Evolutionary conservation across 1,140 invertebrate species (phyloP).

Genomic region (Drosophila parvula): DNA sequence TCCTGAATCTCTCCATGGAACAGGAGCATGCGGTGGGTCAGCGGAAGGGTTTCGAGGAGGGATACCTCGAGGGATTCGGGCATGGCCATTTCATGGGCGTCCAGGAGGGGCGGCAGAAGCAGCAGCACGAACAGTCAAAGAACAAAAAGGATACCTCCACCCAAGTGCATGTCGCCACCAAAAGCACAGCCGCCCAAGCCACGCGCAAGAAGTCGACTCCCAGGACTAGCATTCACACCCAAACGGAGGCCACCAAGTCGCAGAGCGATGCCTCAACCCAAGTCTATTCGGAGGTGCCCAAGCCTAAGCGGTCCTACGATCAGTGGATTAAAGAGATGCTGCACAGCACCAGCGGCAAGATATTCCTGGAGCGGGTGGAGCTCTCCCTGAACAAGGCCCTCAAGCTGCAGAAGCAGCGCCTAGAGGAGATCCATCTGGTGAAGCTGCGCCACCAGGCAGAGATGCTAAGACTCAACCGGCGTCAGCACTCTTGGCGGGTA

Average conservation of each 20-base stretch:
- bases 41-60: conserved; percentile 57
- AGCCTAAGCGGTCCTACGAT: conserved; percentile 43
- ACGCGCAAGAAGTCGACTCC: neutral
- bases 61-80: conserved; percentile 62
- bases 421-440: conserved; percentile 57
- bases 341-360: conserved; percentile 60
- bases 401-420: conserved; percentile 60
- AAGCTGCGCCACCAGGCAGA: conserved; percentile 70
- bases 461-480: conserved; percentile 52
- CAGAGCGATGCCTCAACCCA: conserved; percentile 1
- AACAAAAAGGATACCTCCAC: neutral
- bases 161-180: neutral
- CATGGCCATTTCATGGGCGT: conserved; percentile 68
- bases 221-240: neutral
- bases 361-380: conserved; percentile 75
- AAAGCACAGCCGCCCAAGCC: neutral
- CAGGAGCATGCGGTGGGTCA: conserved; percentile 62
- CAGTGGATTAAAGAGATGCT: conserved; percentile 79
- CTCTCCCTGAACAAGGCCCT: conserved; percentile 70
- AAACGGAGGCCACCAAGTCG: conserved; percentile 1
- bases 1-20: conserved; percentile 69
- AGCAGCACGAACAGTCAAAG: conserved; percentile 12
- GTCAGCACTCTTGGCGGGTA: conserved; percentile 69
- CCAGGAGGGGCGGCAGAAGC: conserved; percentile 48
- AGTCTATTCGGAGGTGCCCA: neutral